Evolutionary conservation across 2,888 invertebrate species (phyloP), one percentile per base, ranked within the genome.

Genomic region (Allygus modestus): DNA sequence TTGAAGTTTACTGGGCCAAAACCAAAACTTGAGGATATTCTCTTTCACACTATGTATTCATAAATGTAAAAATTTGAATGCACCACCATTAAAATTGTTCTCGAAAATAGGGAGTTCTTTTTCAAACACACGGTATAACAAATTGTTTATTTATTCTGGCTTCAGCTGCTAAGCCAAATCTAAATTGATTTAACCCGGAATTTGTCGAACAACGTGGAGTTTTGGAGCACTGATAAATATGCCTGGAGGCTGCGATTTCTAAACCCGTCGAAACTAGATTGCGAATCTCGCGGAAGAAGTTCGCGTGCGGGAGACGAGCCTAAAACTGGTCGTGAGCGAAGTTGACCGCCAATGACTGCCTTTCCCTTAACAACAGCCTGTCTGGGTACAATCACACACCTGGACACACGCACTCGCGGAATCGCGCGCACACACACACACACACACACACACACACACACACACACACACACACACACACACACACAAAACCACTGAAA

Each of bases 281-380:
- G 69, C 69, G 33, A 69, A 69, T 69, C 69, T 37, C 31, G 37
- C 33, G 37, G 33, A 5, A 31, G 37, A 69, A n/a, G 37, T 69
- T 69, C 15, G 69, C 69, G 28, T 69, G 69, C 61, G 9, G 7
- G 17, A 33, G 69, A 31, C n/a, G 69, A 31, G 69, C 61, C 71
- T 4, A 43, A 20, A 37, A 4, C 73, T 23, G 20, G 73, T 31
- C 23, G 58, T 20, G 58, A 58, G 58, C 58, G 37, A 37, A 37
- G 37, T 9, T 17, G 58, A 15, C 69, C 17, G n/a, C 69, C 73
- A 75, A 75, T 75, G 73, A 75, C 41, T 17, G 73, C 33, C 73
- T 75, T 75, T 75, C 73, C 41, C 43, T 75, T 75, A 75, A 75
- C 37, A 37, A 75, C 73, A 23, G 43, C n/a, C 26, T 75, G 43